Percentiles rank a stretch among this genome's conserved stretches.
Evolutionary conservation across 2,888 invertebrate species (phyloP).

Genomic region (Zygogramma bicolorata): DNA sequence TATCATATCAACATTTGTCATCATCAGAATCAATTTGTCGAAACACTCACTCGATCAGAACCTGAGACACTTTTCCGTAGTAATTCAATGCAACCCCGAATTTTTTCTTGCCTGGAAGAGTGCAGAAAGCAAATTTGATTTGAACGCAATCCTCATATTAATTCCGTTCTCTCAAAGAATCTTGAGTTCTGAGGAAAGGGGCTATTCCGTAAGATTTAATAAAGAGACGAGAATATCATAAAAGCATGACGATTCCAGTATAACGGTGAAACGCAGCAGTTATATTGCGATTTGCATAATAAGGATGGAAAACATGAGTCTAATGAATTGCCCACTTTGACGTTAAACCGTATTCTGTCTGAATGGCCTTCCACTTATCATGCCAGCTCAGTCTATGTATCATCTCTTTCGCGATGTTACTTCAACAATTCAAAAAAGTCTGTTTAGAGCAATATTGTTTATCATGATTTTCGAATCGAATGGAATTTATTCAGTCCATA

Average conservation of each 20-base stretch:
- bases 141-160: neutral
- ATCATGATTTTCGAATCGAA: too few relatives aligned
- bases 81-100: neutral
- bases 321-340: neutral
- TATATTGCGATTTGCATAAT: conserved; percentile 11
- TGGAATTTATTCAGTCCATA: too few relatives aligned
- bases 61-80: neutral
- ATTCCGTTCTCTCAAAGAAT: neutral
- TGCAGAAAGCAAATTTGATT: neutral
- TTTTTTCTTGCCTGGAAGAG: neutral
- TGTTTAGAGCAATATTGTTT: too few relatives aligned
- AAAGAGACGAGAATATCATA: conserved; percentile 3
- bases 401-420: too few relatives aligned
- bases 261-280: conserved; percentile 8
- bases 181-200: neutral
- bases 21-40: too few relatives aligned
- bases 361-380: neutral
- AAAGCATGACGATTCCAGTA: neutral
- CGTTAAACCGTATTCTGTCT: neutral
- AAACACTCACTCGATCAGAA: too few relatives aligned
- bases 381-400: too few relatives aligned
- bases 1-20: too few relatives aligned
- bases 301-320: neutral
- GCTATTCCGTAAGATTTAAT: neutral
- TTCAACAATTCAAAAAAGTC: too few relatives aligned